Conservation (phyloP, 2,888 invertebrate genomes). For the Bedellia somnulentella region DNA sequence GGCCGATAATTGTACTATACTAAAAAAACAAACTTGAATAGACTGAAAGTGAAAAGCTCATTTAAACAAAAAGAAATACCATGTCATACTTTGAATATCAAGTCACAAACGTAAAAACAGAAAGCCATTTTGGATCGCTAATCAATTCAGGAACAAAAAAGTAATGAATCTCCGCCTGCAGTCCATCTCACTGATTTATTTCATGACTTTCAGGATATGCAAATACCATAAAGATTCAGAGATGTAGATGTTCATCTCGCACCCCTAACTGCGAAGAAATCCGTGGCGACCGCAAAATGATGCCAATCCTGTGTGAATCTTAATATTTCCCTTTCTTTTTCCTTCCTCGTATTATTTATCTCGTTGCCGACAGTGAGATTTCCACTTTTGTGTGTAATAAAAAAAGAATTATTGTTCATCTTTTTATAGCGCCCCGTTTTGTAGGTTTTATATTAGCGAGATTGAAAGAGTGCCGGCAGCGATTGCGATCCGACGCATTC, state of each 20-base stretch:
- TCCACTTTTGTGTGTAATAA: conserved; percentile 59
- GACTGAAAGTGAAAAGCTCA: no score
- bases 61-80: no score
- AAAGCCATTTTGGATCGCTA: no score
- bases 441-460: conserved; percentile 42
- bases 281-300: conserved; percentile 51
- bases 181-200: conserved; percentile 58
- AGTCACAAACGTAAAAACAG: no score
- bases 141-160: conserved; percentile 48
- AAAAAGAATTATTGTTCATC: conserved; percentile 61
- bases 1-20: no score
- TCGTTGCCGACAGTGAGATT: conserved; percentile 56
- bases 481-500: conserved; percentile 1
- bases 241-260: conserved; percentile 36
- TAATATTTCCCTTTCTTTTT: conserved; percentile 58
- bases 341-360: conserved; percentile 57
- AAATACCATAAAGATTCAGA: conserved; percentile 60
- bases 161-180: conserved; percentile 49
- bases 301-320: conserved; percentile 59
- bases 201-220: conserved; percentile 60
- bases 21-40: no score
- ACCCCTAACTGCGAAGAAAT: conserved; percentile 35
- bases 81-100: no score
- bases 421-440: conserved; percentile 52
- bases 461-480: conserved; percentile 30